phyloP scores from a whole-genome alignment of 2,113 vertebrate genomes.

The Chlorodrepanis virens region DNA sequence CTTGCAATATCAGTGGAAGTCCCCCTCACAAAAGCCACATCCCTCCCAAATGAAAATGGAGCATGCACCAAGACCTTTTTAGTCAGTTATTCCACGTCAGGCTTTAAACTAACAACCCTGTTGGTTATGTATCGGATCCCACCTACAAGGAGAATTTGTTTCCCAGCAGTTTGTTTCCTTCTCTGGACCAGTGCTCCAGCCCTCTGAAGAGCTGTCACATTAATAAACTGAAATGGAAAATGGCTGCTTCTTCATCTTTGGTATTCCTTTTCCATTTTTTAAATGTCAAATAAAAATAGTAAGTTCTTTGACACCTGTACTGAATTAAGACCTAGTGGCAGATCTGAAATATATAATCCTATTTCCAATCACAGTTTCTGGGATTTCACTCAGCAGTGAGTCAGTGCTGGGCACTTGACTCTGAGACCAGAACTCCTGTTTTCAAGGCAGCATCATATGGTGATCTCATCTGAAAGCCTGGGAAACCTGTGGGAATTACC shows the following conservation, averaged over 20 bases:
- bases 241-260: not conserved
- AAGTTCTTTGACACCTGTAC: not conserved
- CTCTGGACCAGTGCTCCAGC: not conserved
- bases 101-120: not conserved
- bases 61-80: not conserved
- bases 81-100: not conserved
- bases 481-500: not conserved
- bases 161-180: not conserved
- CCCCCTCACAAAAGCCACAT: rapidly evolving
- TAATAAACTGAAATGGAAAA: not conserved
- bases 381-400: not conserved
- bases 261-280: not conserved
- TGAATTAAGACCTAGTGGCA: not conserved
- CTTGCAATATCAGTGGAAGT: not conserved
- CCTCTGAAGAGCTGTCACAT: not conserved
- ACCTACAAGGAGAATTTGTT: not conserved
- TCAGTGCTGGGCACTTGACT: not conserved
- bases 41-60: not conserved
- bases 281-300: not conserved
- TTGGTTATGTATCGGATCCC: not conserved
- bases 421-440: not conserved
- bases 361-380: not conserved
- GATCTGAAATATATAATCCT: not conserved
- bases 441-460: not conserved
- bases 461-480: not conserved